A percentile compares a stretch with the other conserved stretches of the same genome.
phyloP scores from a whole-genome alignment of 2,113 vertebrate genomes.

The Ornithorhynchus anatinus region DNA sequence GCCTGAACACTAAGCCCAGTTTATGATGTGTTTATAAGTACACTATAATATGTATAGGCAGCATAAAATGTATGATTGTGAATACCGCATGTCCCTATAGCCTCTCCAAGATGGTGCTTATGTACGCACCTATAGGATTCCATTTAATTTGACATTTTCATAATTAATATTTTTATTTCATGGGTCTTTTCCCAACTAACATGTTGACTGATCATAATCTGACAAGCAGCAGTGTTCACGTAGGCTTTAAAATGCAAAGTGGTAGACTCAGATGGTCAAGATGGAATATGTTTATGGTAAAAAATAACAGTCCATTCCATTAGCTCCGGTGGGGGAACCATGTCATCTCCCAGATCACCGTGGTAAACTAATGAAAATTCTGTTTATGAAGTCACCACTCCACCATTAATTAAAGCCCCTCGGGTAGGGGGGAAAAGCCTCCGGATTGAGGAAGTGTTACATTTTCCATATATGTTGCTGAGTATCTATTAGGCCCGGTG shows the following conservation, averaged over 20 bases:
- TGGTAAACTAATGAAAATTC: slow-evolving; percentile 43
- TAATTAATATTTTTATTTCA: fast-evolving
- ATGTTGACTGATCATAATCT: background rate
- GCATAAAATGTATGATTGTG: too few species aligned
- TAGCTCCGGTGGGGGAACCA: slow-evolving; percentile 7
- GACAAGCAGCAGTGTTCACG: fast-evolving
- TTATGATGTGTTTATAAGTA: too few species aligned
- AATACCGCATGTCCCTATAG: background rate
- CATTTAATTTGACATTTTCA: background rate
- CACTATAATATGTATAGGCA: too few species aligned
- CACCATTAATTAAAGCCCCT: slow-evolving; percentile 62
- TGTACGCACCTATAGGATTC: fast-evolving
- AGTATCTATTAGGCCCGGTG: slow-evolving; percentile 47
- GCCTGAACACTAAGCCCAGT: too few species aligned
- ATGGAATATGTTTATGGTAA: slow-evolving; percentile 37
- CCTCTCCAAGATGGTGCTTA: background rate
- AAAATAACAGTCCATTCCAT: slow-evolving; percentile 26
- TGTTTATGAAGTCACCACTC: slow-evolving; percentile 56
- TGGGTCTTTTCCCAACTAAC: background rate
- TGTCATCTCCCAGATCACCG: background rate
- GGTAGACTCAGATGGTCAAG: background rate
- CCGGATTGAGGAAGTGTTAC: slow-evolving; percentile 9
- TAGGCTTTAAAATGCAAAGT: background rate
- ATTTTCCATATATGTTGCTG: slow-evolving; percentile 16
- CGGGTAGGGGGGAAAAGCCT: background rate